Evolutionary conservation across 1,140 invertebrate species (phyloP), one percentile per base, ranked within the genome.

Genomic region (Dolichoris vasculosae): DNA sequence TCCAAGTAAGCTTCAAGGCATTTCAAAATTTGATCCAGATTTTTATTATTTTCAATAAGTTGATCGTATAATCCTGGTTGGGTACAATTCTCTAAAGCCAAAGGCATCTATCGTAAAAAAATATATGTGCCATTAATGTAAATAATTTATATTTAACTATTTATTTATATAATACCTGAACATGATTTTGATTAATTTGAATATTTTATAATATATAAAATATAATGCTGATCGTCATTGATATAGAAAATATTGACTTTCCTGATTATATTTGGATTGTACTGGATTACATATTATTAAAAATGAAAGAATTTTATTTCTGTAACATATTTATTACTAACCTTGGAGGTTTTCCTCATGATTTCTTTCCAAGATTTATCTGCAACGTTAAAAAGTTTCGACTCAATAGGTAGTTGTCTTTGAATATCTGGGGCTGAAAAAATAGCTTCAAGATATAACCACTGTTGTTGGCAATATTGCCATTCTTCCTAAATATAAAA

Each of bases 381-480:
- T 0, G 98, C 97, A 85, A 95, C 93, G 38, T 95, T 94, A 90
- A 98, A 98, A 89, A 98, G 95, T 90, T 96, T 97, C 0, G 97
- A 95, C 91, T 98, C 97, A 71, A 95, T 95, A 0, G 97, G 97
- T 71, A 98, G 90, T 90, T 98, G 97, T 38, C 97, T 93, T 89
- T 98, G 97, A 87, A 98, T 98, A 89, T 98, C 97, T 1, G 97
- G 96, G 1, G 97, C 97, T n/a, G 96, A 96, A 91, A 98, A 98
- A 88, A 98, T 98, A 9, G 97, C 96, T 90, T 98, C 97, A 71
- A 98, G 92, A 89, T 98, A 98, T 7, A 98, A 94, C 97, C 97
- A 98, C 69, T 96, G 96, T 88, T 96, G 95, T 90, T 98, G 97
- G 88, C 97, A 97, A 55, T 94, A 94, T 89, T 95, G 94, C 97